Evolutionary conservation across 2,113 vertebrate species (phyloP).

Genomic region (Eupsittula cactorum): DNA sequence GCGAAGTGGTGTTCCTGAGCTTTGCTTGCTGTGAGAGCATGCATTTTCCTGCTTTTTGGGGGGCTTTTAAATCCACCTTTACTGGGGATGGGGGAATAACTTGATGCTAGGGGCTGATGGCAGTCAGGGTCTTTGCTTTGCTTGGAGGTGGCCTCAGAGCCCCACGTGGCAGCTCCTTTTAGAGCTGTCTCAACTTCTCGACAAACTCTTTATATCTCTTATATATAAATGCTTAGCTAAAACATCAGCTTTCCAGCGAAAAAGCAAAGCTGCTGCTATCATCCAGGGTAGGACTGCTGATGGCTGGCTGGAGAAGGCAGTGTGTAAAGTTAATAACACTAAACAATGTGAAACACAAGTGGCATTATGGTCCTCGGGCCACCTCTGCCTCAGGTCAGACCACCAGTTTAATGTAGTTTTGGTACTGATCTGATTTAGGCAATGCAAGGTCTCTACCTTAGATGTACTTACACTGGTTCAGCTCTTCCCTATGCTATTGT

Average conservation of each 20-base stretch:
- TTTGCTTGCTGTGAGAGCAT: neutral
- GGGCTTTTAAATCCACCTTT: neutral
- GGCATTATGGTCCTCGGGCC: rapidly evolving
- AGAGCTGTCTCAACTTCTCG: neutral
- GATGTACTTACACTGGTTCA: neutral
- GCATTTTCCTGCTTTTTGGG: neutral
- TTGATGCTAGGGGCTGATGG: neutral
- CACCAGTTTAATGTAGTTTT: neutral
- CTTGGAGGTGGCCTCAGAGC: neutral
- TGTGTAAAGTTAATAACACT: neutral
- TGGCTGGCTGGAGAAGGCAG: neutral
- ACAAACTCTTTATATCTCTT: neutral
- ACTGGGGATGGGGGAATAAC: neutral
- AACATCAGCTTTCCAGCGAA: neutral
- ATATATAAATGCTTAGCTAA: neutral
- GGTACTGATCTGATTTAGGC: neutral
- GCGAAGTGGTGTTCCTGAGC: neutral
- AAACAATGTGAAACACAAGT: neutral
- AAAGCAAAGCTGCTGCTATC: neutral
- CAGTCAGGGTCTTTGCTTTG: slow-evolving; percentile 21
- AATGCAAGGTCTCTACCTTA: neutral
- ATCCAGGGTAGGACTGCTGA: neutral
- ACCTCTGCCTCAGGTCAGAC: neutral
- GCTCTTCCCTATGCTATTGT: rapidly evolving
- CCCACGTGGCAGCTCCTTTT: neutral